A percentile compares a stretch with the other conserved stretches of the same genome.
phyloP scores from a whole-genome alignment of 2,113 vertebrate genomes.

The Albula goreensis region DNA sequence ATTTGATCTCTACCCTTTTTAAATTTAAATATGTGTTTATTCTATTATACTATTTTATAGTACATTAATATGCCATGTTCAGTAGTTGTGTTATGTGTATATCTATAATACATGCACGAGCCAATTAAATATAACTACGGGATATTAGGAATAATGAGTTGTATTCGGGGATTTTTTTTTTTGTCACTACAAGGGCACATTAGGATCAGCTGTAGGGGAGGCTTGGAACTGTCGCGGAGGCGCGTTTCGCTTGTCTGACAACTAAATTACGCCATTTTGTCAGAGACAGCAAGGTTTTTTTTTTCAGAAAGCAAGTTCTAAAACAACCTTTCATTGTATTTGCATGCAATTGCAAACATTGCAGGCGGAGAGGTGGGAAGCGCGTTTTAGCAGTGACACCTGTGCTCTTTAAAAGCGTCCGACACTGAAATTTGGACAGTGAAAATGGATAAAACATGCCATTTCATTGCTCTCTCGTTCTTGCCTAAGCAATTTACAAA shows the following conservation, averaged over 20 bases:
- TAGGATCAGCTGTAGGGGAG: neutral
- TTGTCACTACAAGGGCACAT: neutral
- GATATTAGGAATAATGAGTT: neutral
- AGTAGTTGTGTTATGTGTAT: neutral
- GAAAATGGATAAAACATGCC: neutral
- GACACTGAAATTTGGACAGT: neutral
- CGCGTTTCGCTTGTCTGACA: slow-evolving; percentile 8
- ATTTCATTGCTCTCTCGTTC: neutral
- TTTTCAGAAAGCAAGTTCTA: neutral
- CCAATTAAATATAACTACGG: neutral
- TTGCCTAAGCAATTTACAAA: neutral
- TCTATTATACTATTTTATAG: no score
- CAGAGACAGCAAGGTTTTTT: neutral
- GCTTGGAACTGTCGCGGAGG: neutral
- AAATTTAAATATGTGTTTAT: no score
- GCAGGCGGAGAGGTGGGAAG: neutral
- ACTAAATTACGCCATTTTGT: slow-evolving; percentile 11
- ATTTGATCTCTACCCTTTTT: no score
- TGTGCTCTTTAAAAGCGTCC: neutral
- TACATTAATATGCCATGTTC: neutral
- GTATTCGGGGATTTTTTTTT: neutral
- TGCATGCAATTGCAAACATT: slow-evolving; percentile 3
- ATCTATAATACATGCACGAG: neutral
- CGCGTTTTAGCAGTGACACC: neutral
- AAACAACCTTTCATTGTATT: neutral